A percentile compares a stretch with the other conserved stretches of the same genome.
Conservation (phyloP, 2,113 vertebrate species). For the Festucalex cinctus region DNA sequence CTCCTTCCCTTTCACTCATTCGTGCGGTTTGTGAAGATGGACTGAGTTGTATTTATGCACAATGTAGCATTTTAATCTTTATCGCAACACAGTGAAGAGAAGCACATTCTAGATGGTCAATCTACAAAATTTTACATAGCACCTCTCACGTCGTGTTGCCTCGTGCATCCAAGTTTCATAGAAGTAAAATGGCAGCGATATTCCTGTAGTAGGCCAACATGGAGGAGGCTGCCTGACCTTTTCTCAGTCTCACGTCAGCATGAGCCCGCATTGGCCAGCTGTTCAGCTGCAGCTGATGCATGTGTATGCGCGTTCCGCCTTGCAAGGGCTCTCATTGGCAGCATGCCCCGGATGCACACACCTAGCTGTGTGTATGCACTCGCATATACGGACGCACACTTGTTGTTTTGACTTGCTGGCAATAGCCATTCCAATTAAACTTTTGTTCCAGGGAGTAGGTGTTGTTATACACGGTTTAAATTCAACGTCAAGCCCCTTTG, state of each 20-base stretch:
- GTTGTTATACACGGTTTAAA: conserved; percentile 4
- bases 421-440: neutral
- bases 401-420: conserved; percentile 25
- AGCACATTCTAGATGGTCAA: neutral
- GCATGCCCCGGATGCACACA: conserved; percentile 37
- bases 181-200: neutral
- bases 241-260: conserved; percentile 28
- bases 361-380: conserved; percentile 14
- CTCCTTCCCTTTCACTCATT: neutral
- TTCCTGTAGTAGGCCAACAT: neutral
- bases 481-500: neutral
- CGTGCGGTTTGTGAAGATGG: neutral
- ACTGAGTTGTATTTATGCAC: neutral
- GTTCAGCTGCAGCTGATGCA: conserved; percentile 61
- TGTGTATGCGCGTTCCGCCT: conserved; percentile 51
- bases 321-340: conserved; percentile 58
- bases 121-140: neutral
- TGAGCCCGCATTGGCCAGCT: conserved; percentile 58
- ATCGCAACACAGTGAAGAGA: neutral
- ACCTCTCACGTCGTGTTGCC: neutral
- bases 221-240: conserved; percentile 25
- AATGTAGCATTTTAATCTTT: neutral
- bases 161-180: neutral
- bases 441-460: neutral
- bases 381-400: conserved; percentile 5